Percentiles rank a stretch among this genome's conserved stretches.
Conservation (phyloP, 2,797 vertebrate species). For the Pseudocheirus occidentalis region DNA sequence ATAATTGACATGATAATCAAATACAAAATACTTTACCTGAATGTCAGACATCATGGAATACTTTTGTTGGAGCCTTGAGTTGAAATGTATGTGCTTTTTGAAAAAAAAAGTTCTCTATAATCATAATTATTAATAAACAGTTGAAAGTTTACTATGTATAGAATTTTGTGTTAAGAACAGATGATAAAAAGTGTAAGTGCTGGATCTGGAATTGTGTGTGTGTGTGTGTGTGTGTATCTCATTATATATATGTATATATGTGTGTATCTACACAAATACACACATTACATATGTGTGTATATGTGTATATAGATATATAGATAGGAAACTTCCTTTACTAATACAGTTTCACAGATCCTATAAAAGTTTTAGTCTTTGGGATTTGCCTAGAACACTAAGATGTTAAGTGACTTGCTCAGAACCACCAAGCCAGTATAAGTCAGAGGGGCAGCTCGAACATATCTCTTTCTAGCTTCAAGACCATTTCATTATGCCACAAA, state of each 20-base stretch:
- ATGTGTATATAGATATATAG: no score
- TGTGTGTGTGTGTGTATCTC: no score
- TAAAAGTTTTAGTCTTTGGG: not conserved
- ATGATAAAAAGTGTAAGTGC: not conserved
- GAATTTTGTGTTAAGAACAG: not conserved
- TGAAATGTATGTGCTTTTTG: not conserved
- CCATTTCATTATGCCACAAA: not conserved
- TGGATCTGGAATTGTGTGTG: not conserved
- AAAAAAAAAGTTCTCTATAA: slow-evolving; percentile 18
- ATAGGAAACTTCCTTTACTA: not conserved
- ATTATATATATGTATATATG: no score
- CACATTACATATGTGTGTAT: no score
- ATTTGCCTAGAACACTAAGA: not conserved
- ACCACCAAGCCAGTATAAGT: not conserved
- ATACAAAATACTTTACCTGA: not conserved
- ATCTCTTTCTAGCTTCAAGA: not conserved
- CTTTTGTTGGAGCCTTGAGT: not conserved
- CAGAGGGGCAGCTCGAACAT: not conserved
- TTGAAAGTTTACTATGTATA: not conserved
- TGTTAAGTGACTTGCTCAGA: not conserved
- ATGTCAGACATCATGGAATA: not conserved
- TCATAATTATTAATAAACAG: not conserved
- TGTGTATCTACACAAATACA: no score
- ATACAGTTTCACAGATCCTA: not conserved
- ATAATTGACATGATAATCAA: slow-evolving; percentile 52